phyloP scores from a whole-genome alignment of 2,888 invertebrate genomes.

The Scrobipalpa atriplicella region DNA sequence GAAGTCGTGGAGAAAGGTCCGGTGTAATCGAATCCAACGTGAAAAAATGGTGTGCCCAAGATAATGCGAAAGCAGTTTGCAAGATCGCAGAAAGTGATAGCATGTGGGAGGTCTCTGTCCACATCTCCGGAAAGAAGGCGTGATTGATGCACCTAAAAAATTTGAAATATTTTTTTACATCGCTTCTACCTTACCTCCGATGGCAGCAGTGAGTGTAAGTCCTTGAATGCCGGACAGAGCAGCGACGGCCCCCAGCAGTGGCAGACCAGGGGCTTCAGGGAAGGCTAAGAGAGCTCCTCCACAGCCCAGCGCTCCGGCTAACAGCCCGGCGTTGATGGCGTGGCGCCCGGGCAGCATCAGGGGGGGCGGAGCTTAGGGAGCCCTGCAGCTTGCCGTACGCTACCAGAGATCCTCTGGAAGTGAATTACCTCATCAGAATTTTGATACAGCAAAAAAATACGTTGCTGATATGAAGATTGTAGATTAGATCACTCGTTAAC shows the following conservation, averaged over 20 bases:
- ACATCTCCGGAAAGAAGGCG: too few species aligned
- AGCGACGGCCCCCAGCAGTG: constrained; percentile 89
- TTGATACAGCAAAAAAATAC: too few species aligned
- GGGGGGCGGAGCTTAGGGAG: constrained; percentile 89
- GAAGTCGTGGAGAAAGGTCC: too few species aligned
- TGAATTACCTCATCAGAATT: background rate
- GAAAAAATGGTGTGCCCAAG: too few species aligned
- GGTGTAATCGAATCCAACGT: too few species aligned
- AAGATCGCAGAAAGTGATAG: too few species aligned
- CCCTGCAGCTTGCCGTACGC: constrained; percentile 96
- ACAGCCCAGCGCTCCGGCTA: constrained; percentile 88
- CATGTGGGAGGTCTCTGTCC: too few species aligned
- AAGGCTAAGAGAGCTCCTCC: constrained; percentile 85
- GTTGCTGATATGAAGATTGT: too few species aligned
- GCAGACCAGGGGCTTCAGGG: constrained; percentile 86
- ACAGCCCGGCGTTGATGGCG: constrained; percentile 86
- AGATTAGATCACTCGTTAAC: too few species aligned
- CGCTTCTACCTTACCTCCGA: constrained; percentile 90
- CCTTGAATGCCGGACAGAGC: constrained; percentile 91
- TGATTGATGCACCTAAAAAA: too few species aligned
- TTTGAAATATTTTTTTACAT: too few species aligned
- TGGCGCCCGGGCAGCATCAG: constrained; percentile 92
- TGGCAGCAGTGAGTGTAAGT: constrained; percentile 93
- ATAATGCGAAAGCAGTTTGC: too few species aligned
- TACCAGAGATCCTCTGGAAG: constrained; percentile 89